These are phyloP conservation scores for Branchipolynoe longqiensis DNA, from an alignment of 2,888 invertebrate genomes.

Conservation along the genomic window DNA sequence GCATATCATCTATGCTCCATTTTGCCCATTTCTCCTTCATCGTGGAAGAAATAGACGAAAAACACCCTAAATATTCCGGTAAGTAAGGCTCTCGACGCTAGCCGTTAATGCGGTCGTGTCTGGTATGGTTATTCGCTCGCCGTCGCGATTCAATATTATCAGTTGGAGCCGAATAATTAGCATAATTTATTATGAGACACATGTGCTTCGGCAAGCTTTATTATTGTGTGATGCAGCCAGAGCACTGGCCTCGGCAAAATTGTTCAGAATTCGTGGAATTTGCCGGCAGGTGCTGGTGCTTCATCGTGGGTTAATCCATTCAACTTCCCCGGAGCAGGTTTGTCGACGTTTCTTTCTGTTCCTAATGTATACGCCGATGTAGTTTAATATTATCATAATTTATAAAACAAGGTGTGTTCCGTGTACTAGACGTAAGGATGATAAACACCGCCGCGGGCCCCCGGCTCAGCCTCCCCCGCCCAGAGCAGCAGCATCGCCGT, in stretches of 20 bases:
- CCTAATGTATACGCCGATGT: constrained; percentile 54
- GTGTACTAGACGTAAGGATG: background rate
- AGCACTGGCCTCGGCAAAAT: constrained; percentile 44
- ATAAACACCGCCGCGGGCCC: constrained; percentile 7
- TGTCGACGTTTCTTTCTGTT: constrained; percentile 19
- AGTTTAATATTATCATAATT: constrained; percentile 63
- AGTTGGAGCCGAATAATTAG: constrained; percentile 68
- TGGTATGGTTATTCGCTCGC: background rate
- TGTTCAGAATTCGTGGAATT: constrained; percentile 31
- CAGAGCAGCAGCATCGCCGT: background rate
- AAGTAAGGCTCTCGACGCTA: background rate
- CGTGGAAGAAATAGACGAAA: constrained; percentile 23
- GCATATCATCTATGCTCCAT: constrained; percentile 49
- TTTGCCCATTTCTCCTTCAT: constrained; percentile 19
- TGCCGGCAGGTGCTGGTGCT: constrained; percentile 17
- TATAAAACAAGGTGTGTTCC: constrained; percentile 61
- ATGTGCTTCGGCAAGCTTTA: constrained; percentile 61
- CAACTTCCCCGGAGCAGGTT: constrained; percentile 13
- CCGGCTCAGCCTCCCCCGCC: constrained; percentile 30
- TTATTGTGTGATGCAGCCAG: constrained; percentile 57
- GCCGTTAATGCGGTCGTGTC: background rate
- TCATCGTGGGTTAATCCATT: background rate
- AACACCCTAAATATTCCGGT: background rate
- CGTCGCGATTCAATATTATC: constrained; percentile 46
- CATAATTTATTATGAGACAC: constrained; percentile 75